A percentile compares a stretch with the other conserved stretches of the same genome.
Evolutionary conservation across 2,797 vertebrate genomes (phyloP).

Genomic region (Rachycentron canadum): DNA sequence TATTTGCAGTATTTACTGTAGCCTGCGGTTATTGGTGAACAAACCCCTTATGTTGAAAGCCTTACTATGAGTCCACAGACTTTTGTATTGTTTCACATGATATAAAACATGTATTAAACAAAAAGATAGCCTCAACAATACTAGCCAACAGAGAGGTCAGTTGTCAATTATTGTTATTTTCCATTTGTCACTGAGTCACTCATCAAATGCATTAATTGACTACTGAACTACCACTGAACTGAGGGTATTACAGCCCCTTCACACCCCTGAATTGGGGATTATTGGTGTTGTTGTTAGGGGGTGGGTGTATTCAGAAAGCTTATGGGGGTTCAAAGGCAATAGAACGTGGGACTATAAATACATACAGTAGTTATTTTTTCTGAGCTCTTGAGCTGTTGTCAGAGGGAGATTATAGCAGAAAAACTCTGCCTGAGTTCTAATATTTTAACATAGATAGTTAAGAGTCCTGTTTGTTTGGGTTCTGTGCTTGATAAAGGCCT

Average conservation of each 20-base stretch:
- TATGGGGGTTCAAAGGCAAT: background rate
- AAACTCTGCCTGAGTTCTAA: background rate
- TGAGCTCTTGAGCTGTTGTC: slow-evolving; percentile 3
- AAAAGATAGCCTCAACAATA: background rate
- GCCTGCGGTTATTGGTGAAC: too few relatives aligned
- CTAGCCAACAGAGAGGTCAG: background rate
- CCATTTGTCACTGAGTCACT: background rate
- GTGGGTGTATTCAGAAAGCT: background rate
- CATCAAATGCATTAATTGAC: background rate
- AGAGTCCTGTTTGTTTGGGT: background rate
- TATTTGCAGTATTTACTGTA: too few relatives aligned
- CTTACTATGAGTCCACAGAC: too few relatives aligned
- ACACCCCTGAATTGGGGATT: background rate
- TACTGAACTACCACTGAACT: background rate
- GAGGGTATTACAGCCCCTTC: background rate
- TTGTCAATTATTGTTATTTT: background rate
- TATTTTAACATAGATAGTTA: slow-evolving; percentile 16
- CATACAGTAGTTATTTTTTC: slow-evolving; percentile 5
- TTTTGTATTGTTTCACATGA: background rate
- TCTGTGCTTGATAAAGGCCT: slow-evolving; percentile 1
- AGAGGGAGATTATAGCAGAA: background rate
- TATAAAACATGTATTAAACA: background rate
- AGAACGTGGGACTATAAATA: slow-evolving; percentile 17
- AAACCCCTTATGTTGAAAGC: too few relatives aligned
- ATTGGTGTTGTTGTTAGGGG: background rate